Evolutionary conservation across 2,888 invertebrate genomes (phyloP), one percentile per base, ranked within the genome.

Genomic region (Dynastes maya): DNA sequence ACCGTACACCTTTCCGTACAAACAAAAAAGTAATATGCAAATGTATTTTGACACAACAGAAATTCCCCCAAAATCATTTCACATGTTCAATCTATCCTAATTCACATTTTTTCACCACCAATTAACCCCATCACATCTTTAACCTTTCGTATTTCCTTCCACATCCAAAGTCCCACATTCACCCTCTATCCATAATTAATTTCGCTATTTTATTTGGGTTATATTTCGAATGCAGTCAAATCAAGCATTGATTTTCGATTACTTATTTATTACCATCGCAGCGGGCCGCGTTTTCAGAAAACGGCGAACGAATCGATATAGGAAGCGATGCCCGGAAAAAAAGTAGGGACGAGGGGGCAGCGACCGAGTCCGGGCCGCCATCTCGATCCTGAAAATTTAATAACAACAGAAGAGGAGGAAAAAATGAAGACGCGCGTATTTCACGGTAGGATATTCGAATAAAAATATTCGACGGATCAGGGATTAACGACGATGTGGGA

Each of bases 221-320:
- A 58, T 27, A 45, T 45, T 68, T 51, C 13, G 9, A 13, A 68
- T 68, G 27, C 53, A 51, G 27, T 13, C 27, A 51, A 68, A 51
- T 68, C 51, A 68, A 74, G 27, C 72, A 40, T 74, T 16, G 72
- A 74, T 74, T 74, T 72, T 74, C 72, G 45, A 74, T 74, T 74
- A 74, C 72, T 74, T 74, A 74, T 74, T 74, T 74, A 74, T 45
- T 74, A 74, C 68, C 29, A 32, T 22, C 63, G 13, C 22, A 22
- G 22, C 27, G 55, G 55, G 55, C 16, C 8, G 8, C 55, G 5
- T 22, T 22, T 68, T 27, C 68, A 51, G 68, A 49, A 68, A 68
- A 68, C 51, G 49, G 68, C 51, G 22, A 27, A 49, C 68, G 40
- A 68, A 68, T 68, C 68, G 51, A 68, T 68, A 68, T 11, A 27